Percentiles rank a stretch among this genome's conserved stretches.
Evolutionary conservation across 2,113 vertebrate genomes (phyloP).

Genomic region (Leucopsar rothschildi): DNA sequence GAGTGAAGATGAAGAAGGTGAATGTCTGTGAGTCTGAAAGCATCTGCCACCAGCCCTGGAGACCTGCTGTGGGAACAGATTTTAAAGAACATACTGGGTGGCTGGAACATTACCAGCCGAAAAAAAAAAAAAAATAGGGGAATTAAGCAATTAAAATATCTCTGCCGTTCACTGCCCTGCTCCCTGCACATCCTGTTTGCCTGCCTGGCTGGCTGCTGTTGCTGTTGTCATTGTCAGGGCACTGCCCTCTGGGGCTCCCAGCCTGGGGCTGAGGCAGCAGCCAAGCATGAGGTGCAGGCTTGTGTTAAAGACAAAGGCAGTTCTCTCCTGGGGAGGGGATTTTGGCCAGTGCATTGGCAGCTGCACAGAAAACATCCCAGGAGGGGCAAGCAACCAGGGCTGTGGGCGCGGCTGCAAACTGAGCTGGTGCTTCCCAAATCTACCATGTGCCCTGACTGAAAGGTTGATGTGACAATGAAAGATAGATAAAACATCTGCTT

Average conservation of each 20-base stretch:
- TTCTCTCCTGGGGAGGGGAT: background rate
- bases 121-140: background rate
- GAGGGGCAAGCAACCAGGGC: fast-evolving
- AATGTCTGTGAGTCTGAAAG: fast-evolving
- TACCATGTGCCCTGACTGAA: background rate
- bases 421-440: background rate
- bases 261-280: background rate
- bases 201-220: background rate
- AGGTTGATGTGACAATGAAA: background rate
- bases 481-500: background rate
- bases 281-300: fast-evolving
- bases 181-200: background rate
- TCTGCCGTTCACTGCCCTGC: background rate
- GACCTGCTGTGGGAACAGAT: background rate
- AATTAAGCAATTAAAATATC: background rate
- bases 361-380: background rate
- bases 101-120: background rate
- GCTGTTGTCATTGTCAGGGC: fast-evolving
- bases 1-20: background rate
- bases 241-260: background rate
- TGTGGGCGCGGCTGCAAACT: background rate
- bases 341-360: fast-evolving
- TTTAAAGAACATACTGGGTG: background rate
- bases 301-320: background rate
- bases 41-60: background rate